Conservation (phyloP, 2,888 invertebrate genomes). For the Phasia obesa region DNA sequence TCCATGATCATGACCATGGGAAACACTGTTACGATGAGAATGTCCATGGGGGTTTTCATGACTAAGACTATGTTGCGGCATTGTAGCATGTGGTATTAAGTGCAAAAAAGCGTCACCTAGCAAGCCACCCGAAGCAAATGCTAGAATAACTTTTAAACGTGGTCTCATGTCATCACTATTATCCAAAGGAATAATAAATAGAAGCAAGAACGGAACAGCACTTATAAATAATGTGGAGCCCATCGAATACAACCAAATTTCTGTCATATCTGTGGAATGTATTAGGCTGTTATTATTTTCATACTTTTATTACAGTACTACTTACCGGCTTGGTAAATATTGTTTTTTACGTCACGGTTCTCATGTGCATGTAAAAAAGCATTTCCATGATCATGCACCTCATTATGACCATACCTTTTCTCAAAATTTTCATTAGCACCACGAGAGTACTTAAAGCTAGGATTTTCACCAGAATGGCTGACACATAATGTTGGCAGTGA, state of each 20-base stretch:
- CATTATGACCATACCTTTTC: slow-evolving; percentile 69
- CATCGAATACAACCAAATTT: slow-evolving; percentile 90
- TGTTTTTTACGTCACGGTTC: background rate
- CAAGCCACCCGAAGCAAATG: slow-evolving; percentile 97
- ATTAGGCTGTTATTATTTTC: background rate
- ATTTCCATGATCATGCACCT: slow-evolving; percentile 30
- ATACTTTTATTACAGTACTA: background rate
- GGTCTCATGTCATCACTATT: slow-evolving; percentile 92
- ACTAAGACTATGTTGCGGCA: slow-evolving; percentile 83
- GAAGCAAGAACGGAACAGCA: slow-evolving; percentile 95
- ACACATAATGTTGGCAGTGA: slow-evolving; percentile 82
- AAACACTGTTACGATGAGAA: slow-evolving; percentile 74
- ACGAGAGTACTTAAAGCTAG: slow-evolving; percentile 92
- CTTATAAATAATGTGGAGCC: slow-evolving; percentile 96
- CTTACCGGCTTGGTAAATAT: slow-evolving; percentile 38
- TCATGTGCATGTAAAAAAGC: background rate
- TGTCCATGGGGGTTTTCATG: slow-evolving; percentile 83
- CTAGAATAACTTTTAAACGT: slow-evolving; percentile 93
- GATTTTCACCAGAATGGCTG: slow-evolving; percentile 84
- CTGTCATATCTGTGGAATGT: slow-evolving; percentile 76
- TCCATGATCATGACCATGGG: slow-evolving; percentile 85
- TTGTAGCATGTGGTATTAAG: slow-evolving; percentile 97
- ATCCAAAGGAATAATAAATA: slow-evolving; percentile 96
- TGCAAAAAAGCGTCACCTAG: slow-evolving; percentile 99
- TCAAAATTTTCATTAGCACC: slow-evolving; percentile 83